Conservation (phyloP, 2,888 invertebrate genomes). For the Cataglyphis rosenhaueri region DNA sequence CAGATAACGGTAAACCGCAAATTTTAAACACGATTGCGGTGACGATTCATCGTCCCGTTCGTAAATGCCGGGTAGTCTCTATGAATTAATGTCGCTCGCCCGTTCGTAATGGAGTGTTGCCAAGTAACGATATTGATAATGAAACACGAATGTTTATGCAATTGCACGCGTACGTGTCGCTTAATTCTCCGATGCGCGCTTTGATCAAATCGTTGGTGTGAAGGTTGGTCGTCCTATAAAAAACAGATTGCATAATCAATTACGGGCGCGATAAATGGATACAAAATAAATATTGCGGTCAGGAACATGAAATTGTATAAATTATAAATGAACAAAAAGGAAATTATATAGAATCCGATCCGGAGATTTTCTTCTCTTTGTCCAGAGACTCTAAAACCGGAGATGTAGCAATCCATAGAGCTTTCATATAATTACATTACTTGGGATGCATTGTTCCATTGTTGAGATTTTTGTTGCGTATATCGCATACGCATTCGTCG, state of each 20-base stretch:
- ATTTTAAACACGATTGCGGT: slow-evolving; percentile 46
- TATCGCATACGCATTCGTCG: not conserved
- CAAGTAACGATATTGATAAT: slow-evolving; percentile 47
- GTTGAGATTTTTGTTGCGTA: not conserved
- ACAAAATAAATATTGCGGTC: not conserved
- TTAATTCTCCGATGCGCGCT: slow-evolving; percentile 17
- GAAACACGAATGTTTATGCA: slow-evolving; percentile 31
- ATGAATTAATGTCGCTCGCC: slow-evolving; percentile 38
- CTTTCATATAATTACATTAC: slow-evolving; percentile 9
- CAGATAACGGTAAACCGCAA: slow-evolving; percentile 37
- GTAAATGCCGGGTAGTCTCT: slow-evolving; percentile 14
- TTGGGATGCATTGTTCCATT: not conserved
- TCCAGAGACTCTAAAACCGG: not conserved
- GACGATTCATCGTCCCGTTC: slow-evolving; percentile 40
- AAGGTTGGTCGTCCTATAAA: not conserved
- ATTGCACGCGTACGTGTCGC: not conserved
- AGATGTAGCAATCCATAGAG: not conserved
- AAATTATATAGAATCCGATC: not conserved
- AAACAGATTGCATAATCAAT: not conserved
- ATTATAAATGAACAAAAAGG: not conserved
- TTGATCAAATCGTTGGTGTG: not conserved
- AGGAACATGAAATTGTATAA: not conserved
- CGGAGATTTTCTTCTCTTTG: not conserved
- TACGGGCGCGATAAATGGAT: not conserved
- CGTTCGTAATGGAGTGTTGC: slow-evolving; percentile 33